Evolutionary conservation across 1,140 invertebrate genomes (phyloP).

Genomic region (Drosophila fuyamai): DNA sequence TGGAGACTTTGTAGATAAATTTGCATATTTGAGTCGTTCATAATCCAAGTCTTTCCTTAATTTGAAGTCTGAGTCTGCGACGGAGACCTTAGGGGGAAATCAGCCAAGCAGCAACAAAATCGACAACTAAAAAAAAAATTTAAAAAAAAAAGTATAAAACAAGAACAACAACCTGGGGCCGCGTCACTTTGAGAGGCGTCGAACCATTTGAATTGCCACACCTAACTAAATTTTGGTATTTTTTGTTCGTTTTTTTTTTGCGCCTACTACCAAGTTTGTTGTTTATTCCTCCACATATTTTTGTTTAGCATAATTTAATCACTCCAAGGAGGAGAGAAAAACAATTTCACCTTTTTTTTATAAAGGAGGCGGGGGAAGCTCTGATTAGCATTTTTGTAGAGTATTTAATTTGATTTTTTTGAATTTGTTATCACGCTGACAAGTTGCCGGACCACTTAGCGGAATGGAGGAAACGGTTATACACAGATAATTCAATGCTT

Average conservation of each 20-base stretch:
- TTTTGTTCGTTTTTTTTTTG: constrained; percentile 50
- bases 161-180: constrained; percentile 35
- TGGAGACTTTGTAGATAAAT: constrained; percentile 75
- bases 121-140: constrained; percentile 31
- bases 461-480: constrained; percentile 49
- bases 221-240: constrained; percentile 71
- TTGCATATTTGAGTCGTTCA: constrained; percentile 81
- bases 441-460: constrained; percentile 78
- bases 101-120: constrained; percentile 46
- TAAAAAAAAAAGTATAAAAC: constrained; percentile 20
- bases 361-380: constrained; percentile 14
- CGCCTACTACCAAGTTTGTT: constrained; percentile 71
- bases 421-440: constrained; percentile 77
- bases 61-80: constrained; percentile 61
- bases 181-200: constrained; percentile 74
- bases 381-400: constrained; percentile 78
- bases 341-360: constrained; percentile 24
- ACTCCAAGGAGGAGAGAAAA: constrained; percentile 18
- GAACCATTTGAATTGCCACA: constrained; percentile 82
- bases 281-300: constrained; percentile 30
- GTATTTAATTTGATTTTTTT: constrained; percentile 82
- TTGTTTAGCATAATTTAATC: constrained; percentile 32
- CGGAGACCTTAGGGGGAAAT: constrained; percentile 54
- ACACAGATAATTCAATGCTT: constrained; percentile 32
- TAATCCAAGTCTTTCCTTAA: constrained; percentile 81